Conservation (phyloP, 1,140 invertebrate species). For the Heliconius congener region DNA sequence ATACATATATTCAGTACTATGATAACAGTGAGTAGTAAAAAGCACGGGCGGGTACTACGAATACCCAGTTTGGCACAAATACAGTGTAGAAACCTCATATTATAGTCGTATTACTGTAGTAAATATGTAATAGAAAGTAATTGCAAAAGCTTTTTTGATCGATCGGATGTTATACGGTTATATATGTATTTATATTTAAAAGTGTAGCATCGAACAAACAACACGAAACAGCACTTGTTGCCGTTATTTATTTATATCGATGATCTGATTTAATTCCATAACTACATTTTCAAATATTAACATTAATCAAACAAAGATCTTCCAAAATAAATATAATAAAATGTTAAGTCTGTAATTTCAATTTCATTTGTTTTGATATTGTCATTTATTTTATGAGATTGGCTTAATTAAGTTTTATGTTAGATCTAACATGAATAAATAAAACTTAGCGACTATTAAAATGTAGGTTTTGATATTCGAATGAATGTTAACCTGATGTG, state of each 20-base stretch:
- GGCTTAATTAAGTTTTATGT: conserved; percentile 32
- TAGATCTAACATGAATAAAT: conserved; percentile 51
- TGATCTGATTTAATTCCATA: not conserved
- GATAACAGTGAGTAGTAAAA: conserved; percentile 64
- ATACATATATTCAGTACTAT: conserved; percentile 63
- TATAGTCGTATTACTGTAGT: conserved; percentile 7
- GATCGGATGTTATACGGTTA: conserved; percentile 5
- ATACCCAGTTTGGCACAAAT: conserved; percentile 74
- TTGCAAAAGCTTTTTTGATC: not conserved
- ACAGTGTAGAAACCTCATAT: conserved; percentile 39
- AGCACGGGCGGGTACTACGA: conserved; percentile 61
- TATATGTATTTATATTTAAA: conserved; percentile 20
- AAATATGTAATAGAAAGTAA: conserved; percentile 27
- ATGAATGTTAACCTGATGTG: conserved; percentile 39
- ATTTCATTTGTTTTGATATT: conserved; percentile 26
- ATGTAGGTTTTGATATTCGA: conserved; percentile 39
- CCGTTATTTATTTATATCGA: no score
- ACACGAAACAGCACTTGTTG: not conserved
- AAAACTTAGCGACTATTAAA: conserved; percentile 42
- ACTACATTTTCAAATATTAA: conserved; percentile 17
- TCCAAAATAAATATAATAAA: conserved; percentile 10
- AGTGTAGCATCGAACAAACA: conserved; percentile 15
- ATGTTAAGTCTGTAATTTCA: conserved; percentile 11
- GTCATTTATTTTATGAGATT: conserved; percentile 25
- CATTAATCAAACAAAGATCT: not conserved